These are phyloP conservation scores for Micrasema longulum DNA, from an alignment of 1,140 invertebrate species.

Conservation along the genomic window DNA sequence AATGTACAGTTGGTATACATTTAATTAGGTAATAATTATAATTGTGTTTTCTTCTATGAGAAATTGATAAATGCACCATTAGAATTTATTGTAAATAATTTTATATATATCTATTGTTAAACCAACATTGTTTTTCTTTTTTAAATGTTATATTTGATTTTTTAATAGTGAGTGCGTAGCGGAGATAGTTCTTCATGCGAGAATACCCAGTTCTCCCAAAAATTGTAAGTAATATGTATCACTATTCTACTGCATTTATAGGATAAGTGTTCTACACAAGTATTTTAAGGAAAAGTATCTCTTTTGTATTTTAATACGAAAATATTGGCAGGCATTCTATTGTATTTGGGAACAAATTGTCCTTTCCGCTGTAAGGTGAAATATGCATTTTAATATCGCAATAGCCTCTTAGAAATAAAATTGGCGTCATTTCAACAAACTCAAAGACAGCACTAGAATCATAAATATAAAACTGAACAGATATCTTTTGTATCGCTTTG, in stretches of 20 bases:
- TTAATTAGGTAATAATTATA: constrained; percentile 16
- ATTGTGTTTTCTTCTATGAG: constrained; percentile 1
- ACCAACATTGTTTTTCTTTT: constrained; percentile 18
- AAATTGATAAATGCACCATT: constrained; percentile 18
- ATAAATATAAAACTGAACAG: no score
- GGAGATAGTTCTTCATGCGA: background rate
- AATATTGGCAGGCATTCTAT: background rate
- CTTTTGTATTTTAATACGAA: constrained; percentile 3
- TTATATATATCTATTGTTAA: constrained; percentile 33
- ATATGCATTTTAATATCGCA: no score
- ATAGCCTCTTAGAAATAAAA: no score
- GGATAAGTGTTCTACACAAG: constrained; percentile 7
- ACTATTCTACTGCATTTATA: constrained; percentile 30
- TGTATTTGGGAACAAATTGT: background rate
- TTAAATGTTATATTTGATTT: constrained; percentile 19
- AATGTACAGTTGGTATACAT: constrained; percentile 32
- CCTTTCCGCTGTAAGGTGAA: no score
- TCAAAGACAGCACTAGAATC: no score
- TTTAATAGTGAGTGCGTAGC: background rate
- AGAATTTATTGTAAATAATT: constrained; percentile 37
- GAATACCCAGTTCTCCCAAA: constrained; percentile 2
- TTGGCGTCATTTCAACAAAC: no score
- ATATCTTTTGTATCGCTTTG: no score
- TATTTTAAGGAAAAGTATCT: constrained; percentile 5
- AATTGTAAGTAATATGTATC: constrained; percentile 10